Conservation (phyloP, 2,888 invertebrate species). For the Prosopocoilus inquinatus region DNA sequence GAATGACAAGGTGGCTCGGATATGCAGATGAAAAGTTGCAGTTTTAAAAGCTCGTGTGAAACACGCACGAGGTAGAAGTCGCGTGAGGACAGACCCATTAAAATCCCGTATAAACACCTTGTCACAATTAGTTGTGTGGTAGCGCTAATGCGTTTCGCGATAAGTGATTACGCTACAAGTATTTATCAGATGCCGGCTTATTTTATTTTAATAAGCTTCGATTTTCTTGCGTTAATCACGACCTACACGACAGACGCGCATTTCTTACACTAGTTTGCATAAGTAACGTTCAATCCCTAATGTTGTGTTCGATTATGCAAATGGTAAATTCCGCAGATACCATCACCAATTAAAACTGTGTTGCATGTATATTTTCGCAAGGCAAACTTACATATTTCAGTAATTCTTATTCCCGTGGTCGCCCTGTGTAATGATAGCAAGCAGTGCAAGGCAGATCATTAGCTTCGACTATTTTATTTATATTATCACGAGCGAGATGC, state of each 20-base stretch:
- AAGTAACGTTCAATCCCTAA: conserved; percentile 24
- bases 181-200: conserved; percentile 26
- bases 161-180: conserved; percentile 31
- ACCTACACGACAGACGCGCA: conserved; percentile 19
- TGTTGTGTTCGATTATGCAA: conserved; percentile 27
- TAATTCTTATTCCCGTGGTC: too few relatives aligned
- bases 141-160: conserved; percentile 37
- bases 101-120: conserved; percentile 45
- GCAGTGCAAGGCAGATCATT: background rate
- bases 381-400: background rate
- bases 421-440: too few relatives aligned
- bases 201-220: conserved; percentile 22
- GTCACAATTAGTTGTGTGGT: conserved; percentile 42
- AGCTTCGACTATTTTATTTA: conserved; percentile 7
- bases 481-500: conserved; percentile 7
- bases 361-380: conserved; percentile 2
- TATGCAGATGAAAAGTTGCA: conserved; percentile 13
- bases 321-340: conserved; percentile 15
- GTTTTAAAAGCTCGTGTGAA: conserved; percentile 23
- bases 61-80: conserved; percentile 27
- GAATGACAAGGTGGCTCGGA: conserved; percentile 6
- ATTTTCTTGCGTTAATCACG: conserved; percentile 20
- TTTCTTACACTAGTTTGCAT: conserved; percentile 20
- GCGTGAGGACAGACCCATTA: conserved; percentile 42
- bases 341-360: conserved; percentile 13